Base-by-base conservation (phyloP, 37 sponge, comb jelly and placozoan species). In the Cladorhizidae sp. region DNA sequence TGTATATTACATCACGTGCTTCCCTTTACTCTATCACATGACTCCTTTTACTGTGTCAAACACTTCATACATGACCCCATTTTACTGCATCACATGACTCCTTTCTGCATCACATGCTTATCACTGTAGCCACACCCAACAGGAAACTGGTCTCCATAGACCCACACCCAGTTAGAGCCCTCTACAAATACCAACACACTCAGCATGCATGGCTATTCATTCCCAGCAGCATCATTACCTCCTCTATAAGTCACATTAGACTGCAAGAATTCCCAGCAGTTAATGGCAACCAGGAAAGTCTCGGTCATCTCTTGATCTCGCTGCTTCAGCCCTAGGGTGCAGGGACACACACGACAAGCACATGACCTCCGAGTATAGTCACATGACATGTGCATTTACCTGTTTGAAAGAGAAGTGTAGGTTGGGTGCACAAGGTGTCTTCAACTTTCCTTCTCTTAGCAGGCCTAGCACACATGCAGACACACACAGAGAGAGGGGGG, bases 181-280 rank as follows among this genome's bases (percentile, higher is more conserved):
- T 9, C 49, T 9, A 45, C 49, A 29, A 7, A 61, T 12, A 61
- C 25, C 29, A 61, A 61, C 62, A 3, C 62, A 61, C 25, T 12
- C 5, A 17, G 14, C 29, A 61, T 12, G 7, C 62, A 28, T 17
- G 31, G 38, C 2, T 18, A 31, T 35, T 7, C 69, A 67, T 17
- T 26, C 54, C 33, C 58, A n/a, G n/a, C 31, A 37, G 43, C 0
- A 1, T 49, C 0, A 71, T 45, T 49, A 92, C 93, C 93, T 52
- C 80, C 76, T 5, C 85, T 77, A 75, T 94, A 94, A 9, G 95
- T 94, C 8, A 80, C 71, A 69, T 85, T 83, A 51, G 95, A 90
- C 75, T 90, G 88, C 17, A 94, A 75, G 86, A 94, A 94, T 31
- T 87, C 75, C 91, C 88, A 90, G 61, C 95, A 94, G 49, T 94